These are phyloP conservation scores for Pseudomyrmex pallidus DNA, from an alignment of 1,140 invertebrate species.

Conservation along the genomic window DNA sequence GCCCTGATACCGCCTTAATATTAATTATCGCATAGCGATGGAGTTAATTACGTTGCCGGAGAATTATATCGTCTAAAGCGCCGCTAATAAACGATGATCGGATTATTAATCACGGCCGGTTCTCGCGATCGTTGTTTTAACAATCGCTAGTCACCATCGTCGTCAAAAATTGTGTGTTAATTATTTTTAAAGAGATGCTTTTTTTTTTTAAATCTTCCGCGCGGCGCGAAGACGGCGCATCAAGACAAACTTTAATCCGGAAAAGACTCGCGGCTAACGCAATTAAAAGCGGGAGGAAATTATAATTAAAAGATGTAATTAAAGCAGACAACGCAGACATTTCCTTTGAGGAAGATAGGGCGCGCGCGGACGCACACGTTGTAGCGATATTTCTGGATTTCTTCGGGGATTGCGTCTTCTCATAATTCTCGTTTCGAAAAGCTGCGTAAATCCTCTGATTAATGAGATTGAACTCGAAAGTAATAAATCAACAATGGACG, in stretches of 20 bases:
- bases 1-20: slow-evolving; percentile 33
- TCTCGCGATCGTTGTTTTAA: slow-evolving; percentile 30
- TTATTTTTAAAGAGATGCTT: slow-evolving; percentile 35
- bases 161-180: slow-evolving; percentile 34
- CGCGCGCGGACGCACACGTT: not conserved
- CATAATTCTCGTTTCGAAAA: slow-evolving; percentile 39
- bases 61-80: slow-evolving; percentile 32
- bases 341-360: slow-evolving; percentile 28
- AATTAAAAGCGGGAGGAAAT: slow-evolving; percentile 60
- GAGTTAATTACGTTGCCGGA: slow-evolving; percentile 37
- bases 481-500: slow-evolving; percentile 38
- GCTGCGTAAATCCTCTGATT: slow-evolving; percentile 13
- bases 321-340: slow-evolving; percentile 46
- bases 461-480: slow-evolving; percentile 22
- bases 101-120: slow-evolving; percentile 53
- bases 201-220: slow-evolving; percentile 2
- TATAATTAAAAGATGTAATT: slow-evolving; percentile 64
- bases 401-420: slow-evolving; percentile 28
- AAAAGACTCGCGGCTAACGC: slow-evolving; percentile 30
- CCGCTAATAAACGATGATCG: slow-evolving; percentile 43
- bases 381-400: slow-evolving; percentile 37
- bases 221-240: not conserved
- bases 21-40: slow-evolving; percentile 50
- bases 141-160: slow-evolving; percentile 2
- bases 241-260: slow-evolving; percentile 4